phyloP scores from a whole-genome alignment of 64 coral and sea anemone genomes.

The Stylophora pistillata region DNA sequence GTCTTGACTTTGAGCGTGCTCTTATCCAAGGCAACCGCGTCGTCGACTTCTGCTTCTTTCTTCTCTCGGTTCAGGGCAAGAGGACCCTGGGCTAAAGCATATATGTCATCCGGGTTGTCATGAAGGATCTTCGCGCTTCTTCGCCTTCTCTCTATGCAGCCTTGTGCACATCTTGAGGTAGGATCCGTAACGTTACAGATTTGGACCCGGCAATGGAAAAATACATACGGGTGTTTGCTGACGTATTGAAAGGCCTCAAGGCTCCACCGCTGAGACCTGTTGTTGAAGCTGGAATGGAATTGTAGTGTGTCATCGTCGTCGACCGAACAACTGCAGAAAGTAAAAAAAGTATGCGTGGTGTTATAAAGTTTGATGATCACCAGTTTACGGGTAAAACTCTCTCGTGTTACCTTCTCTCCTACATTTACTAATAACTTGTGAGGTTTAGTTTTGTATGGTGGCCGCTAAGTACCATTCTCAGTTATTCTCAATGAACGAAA shows the following conservation, averaged over 20 bases:
- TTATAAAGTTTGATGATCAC: too few relatives aligned
- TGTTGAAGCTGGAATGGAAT: conserved; percentile 13
- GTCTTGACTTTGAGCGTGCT: neutral
- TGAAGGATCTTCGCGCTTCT: neutral
- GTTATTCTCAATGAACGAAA: too few relatives aligned
- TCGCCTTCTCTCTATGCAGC: neutral
- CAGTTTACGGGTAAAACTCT: too few relatives aligned
- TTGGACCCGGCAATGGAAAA: conserved; percentile 75
- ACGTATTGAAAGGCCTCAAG: conserved; percentile 84
- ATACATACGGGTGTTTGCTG: conserved; percentile 55
- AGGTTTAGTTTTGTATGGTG: too few relatives aligned
- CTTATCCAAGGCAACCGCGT: conserved; percentile 6
- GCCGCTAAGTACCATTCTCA: too few relatives aligned
- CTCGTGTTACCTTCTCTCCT: too few relatives aligned
- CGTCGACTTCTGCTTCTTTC: neutral
- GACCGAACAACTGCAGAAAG: conserved; percentile 48
- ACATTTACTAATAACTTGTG: too few relatives aligned
- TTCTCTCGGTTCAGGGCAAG: conserved; percentile 7
- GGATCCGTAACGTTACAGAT: conserved; percentile 74
- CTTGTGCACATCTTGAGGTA: conserved; percentile 60
- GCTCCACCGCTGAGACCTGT: conserved; percentile 56
- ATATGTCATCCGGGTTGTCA: neutral
- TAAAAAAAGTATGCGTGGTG: too few relatives aligned
- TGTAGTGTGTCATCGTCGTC: conserved; percentile 59
- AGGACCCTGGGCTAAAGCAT: conserved; percentile 29